Conservation (phyloP, 2,113 vertebrate genomes). For the Hymenochirus boettgeri region DNA sequence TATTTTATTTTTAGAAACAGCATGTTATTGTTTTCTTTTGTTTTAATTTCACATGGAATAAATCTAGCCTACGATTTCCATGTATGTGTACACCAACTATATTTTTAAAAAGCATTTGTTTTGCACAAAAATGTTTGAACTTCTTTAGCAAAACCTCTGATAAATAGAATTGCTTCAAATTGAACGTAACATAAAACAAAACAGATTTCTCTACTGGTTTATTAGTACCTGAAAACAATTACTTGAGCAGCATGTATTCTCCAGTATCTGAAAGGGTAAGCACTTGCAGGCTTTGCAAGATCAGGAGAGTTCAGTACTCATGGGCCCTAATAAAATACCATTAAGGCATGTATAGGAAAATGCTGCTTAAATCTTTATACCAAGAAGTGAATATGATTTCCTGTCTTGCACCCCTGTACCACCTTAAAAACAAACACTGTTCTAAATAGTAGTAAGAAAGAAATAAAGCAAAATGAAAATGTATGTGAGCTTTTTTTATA, state of each 20-base stretch:
- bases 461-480: too few relatives aligned
- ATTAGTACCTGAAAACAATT: constrained; percentile 22
- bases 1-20: constrained; percentile 13
- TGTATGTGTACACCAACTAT: constrained; percentile 20
- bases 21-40: neutral
- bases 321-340: constrained; percentile 7
- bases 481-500: too few relatives aligned
- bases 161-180: neutral
- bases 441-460: too few relatives aligned
- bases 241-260: constrained; percentile 9
- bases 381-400: neutral
- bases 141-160: neutral
- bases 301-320: constrained; percentile 3
- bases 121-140: neutral
- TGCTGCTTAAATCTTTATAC: neutral
- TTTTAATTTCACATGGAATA: constrained; percentile 39
- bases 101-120: constrained; percentile 10
- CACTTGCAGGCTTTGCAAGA: constrained; percentile 9
- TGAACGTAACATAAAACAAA: neutral
- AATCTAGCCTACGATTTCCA: constrained; percentile 41
- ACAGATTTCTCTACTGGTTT: neutral
- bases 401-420: neutral
- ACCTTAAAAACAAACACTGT: too few relatives aligned
- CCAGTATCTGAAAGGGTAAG: neutral
- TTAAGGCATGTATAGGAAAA: neutral